Evolutionary conservation across 2,113 vertebrate genomes (phyloP).

Genomic region (Rhizomys pruinosus): DNA sequence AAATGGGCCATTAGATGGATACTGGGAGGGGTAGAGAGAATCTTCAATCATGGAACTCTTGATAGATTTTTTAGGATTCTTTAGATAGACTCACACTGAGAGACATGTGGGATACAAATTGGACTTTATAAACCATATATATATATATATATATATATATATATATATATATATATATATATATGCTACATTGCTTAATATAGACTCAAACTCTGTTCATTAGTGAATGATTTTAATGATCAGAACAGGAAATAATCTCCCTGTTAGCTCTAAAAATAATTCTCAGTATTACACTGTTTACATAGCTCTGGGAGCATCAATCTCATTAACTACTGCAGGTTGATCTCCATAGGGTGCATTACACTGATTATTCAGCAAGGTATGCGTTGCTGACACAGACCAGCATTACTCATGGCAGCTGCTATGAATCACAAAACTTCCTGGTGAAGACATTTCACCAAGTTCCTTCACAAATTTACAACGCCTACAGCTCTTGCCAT

Average conservation of each 20-base stretch:
- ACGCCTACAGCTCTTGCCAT: slow-evolving; percentile 78
- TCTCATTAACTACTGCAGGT: slow-evolving; percentile 79
- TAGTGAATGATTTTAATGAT: slow-evolving; percentile 21
- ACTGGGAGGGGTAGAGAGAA: too few species aligned
- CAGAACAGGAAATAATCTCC: slow-evolving; percentile 46
- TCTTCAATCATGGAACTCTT: too few species aligned
- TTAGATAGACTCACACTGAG: too few species aligned
- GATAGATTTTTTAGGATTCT: too few species aligned
- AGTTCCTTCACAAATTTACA: slow-evolving; percentile 73
- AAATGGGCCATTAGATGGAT: too few species aligned
- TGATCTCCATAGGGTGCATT: slow-evolving; percentile 73
- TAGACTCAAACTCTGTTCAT: slow-evolving; percentile 42
- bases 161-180: neutral
- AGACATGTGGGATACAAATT: too few species aligned
- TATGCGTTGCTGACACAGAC: slow-evolving; percentile 77
- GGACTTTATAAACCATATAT: too few species aligned
- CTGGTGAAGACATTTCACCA: slow-evolving; percentile 73
- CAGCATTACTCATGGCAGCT: slow-evolving; percentile 82
- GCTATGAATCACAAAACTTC: slow-evolving; percentile 82
- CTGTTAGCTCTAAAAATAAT: slow-evolving; percentile 54
- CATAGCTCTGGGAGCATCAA: slow-evolving; percentile 77
- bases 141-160: neutral
- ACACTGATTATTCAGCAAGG: slow-evolving; percentile 79
- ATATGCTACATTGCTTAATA: slow-evolving; percentile 25
- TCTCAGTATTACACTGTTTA: slow-evolving; percentile 71